Evolutionary conservation across 2,888 invertebrate species (phyloP), one percentile per base, ranked within the genome.

Genomic region (Erpobdella octoculata): DNA sequence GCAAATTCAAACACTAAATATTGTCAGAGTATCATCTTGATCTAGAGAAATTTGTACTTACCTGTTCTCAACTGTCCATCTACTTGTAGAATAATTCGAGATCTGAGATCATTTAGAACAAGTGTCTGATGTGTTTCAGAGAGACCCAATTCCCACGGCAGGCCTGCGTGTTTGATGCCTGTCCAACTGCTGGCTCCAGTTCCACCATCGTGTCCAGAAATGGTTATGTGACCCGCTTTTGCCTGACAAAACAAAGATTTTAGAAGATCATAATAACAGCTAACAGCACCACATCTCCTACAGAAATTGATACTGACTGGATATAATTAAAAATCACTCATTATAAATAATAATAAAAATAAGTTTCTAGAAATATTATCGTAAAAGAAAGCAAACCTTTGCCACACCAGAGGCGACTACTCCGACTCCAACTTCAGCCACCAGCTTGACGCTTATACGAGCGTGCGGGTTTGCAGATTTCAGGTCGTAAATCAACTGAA

Each of bases 121-220:
- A 96, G 78, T 1, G 93, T 93, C 85, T 98, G 98, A 85, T 98
- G 98, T 2, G 97, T 97, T 86, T 98, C 98, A 3, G 97, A 92
- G 61, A 98, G 88, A 71, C 98, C 98, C 79, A 98, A 86, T 85
- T 98, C 98, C 97, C 97, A 98, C 0, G 98, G 97, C 74, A 97
- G 86, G 64, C 98, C 98, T 58, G 98, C 97, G 76, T 90, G 84
- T 86, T 98, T 98, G 81, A 98, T 97, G 77, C 97, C 97, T 0
- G 97, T 98, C 97, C 97, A 97, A 72, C 93, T 93, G 81, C 93
- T 93, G 62, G 97, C 98, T 38, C 98, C 98, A 21, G 98, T 98
- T 70, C 98, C 97, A 74, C 98, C 98, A 85, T 98, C 98, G 85
- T 98, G 97, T 0, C 98, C 98, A 0, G 96, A 96, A 77, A 98